Base-by-base conservation (phyloP, 2,797 vertebrate species). In the Perodicticus potto region DNA sequence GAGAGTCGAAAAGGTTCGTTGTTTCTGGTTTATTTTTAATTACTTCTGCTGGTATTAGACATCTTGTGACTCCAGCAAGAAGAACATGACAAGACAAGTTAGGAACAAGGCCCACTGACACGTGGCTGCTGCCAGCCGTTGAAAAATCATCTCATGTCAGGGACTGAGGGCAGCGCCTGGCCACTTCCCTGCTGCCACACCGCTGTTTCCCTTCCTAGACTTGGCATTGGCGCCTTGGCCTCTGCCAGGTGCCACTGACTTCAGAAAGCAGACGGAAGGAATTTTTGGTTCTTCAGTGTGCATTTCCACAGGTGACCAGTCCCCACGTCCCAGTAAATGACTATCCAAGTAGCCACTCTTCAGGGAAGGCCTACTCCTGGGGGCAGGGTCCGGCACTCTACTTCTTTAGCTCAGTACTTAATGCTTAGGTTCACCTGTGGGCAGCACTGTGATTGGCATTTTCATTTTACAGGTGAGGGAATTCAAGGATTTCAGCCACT, bases 1-100 rank as follows among this genome's bases (percentile, higher is more conserved):
- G 76, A 65, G 84, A 93, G 83, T 69, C 0, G 17, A 70, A 93
- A 95, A 40, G 91, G 89, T 96, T 98, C 76, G 10, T 57, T 94
- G 92, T 97, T 85, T 97, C 91, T 0, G 0, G 88, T 65, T 98
- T 97, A 91, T 40, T 98, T 98, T 98, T 97, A 98, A 97, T 98
- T 97, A 97, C 89, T 97, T 97, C 49, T 96, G 81, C 92, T 93
- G 69, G 9, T 92, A 78, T 95, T 2, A 4, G 80, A 59, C 81
- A 78, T 90, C 89, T 92, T 97, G 82, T 94, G 96, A 89, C 53
- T 97, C 59, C 19, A 73, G 97, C 69, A 89, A 27, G 57, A 93
- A 73, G 93, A 97, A 89, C 76, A 73, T 40, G 88, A 97, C 22
- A 80, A 91, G 91, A 74, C 88, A 74, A 23, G 61, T 89, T 61